Conservation (phyloP, 1,140 invertebrate species). For the Stegodyphus dumicola region DNA sequence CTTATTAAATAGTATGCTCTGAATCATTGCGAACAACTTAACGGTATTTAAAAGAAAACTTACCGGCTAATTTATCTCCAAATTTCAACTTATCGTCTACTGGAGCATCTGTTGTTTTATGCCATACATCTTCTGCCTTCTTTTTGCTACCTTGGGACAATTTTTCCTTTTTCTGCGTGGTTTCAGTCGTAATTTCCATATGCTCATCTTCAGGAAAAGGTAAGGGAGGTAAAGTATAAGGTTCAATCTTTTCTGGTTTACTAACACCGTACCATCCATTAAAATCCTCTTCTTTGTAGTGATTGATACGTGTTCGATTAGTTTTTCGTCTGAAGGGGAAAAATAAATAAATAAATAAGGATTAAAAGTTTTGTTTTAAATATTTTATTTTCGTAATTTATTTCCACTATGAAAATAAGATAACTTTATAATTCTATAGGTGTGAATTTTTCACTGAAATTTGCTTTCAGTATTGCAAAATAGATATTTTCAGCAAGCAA, state of each 20-base stretch:
- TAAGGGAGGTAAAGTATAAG: constrained; percentile 42
- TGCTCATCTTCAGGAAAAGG: constrained; percentile 5
- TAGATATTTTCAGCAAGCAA: no score
- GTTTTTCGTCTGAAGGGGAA: background rate
- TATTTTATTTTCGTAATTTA: no score
- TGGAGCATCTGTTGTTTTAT: background rate
- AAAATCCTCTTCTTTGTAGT: background rate
- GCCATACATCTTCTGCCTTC: background rate
- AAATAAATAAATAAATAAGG: no score
- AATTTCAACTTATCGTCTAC: constrained; percentile 19
- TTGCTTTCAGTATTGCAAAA: no score
- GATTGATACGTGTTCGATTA: background rate
- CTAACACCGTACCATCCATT: background rate
- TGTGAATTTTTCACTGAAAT: no score
- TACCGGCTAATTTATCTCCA: constrained; percentile 49
- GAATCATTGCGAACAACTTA: no score
- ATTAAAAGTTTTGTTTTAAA: no score
- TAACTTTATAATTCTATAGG: no score
- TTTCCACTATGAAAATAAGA: no score
- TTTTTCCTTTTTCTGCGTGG: background rate
- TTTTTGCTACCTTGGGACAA: background rate
- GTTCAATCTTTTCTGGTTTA: constrained; percentile 23
- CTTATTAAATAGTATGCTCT: no score
- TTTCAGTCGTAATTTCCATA: background rate
- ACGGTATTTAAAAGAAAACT: background rate